Evolutionary conservation across 2,113 vertebrate species (phyloP).

Genomic region (Macrotis lagotis): DNA sequence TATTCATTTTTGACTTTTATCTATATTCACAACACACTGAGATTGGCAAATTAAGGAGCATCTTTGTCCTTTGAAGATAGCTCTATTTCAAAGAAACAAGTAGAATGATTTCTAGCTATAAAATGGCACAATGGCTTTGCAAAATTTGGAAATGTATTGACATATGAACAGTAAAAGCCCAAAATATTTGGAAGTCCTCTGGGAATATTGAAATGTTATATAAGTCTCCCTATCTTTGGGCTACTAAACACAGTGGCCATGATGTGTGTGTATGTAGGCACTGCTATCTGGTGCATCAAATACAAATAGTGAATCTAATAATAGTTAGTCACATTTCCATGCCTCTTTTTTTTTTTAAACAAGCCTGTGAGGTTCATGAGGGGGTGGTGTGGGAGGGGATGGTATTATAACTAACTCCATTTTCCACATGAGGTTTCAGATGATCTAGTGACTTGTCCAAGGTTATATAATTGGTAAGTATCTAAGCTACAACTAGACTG

Average conservation of each 20-base stretch:
- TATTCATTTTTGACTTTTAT: constrained; percentile 11
- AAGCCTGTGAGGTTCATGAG: neutral
- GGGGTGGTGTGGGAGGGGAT: neutral
- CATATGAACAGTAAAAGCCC: neutral
- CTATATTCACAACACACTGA: neutral
- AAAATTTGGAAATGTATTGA: neutral
- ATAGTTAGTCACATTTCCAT: neutral
- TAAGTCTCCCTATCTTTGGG: neutral
- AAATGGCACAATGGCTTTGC: neutral
- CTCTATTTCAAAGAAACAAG: constrained; percentile 11
- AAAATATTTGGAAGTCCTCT: neutral
- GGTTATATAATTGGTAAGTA: neutral
- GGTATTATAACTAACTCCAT: neutral
- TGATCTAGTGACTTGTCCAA: neutral
- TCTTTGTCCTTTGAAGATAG: constrained; percentile 13
- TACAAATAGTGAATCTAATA: neutral
- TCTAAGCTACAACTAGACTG: neutral
- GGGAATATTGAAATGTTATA: constrained; percentile 1
- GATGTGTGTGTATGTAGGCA: neutral
- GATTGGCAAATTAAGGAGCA: constrained; percentile 17
- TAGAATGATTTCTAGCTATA: neutral
- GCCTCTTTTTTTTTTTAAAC: neutral
- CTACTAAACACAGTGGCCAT: neutral
- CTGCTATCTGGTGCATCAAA: neutral
- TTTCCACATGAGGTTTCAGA: neutral